Evolutionary conservation across 2,113 vertebrate genomes (phyloP).

Genomic region (Takifugu flavidus): DNA sequence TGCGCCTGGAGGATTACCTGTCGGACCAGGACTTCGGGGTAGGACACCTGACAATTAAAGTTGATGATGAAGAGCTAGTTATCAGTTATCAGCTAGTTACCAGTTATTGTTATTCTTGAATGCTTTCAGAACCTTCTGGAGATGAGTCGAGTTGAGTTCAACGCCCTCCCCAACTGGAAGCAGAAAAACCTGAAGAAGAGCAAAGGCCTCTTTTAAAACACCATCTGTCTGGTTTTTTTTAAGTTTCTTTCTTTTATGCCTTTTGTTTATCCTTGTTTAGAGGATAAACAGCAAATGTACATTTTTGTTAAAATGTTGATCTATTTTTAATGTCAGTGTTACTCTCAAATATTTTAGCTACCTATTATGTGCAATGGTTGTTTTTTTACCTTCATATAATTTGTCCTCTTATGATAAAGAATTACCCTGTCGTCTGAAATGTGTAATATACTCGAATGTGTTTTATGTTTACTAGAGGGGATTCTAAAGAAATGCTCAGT

Average conservation of each 20-base stretch:
- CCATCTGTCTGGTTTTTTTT: constrained; percentile 27
- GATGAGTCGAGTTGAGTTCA: constrained; percentile 76
- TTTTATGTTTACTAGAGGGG: constrained; percentile 24
- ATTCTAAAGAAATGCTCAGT: too few species aligned
- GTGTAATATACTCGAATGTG: constrained; percentile 63
- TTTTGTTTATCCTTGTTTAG: constrained; percentile 33
- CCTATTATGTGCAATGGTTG: constrained; percentile 50
- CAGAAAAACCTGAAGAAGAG: constrained; percentile 80
- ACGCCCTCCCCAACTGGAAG: constrained; percentile 78
- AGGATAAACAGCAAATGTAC: constrained; percentile 44
- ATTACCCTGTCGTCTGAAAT: constrained; percentile 54
- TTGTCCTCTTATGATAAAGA: constrained; percentile 30
- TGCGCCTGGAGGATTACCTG: constrained; percentile 77
- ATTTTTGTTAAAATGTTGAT: constrained; percentile 50
- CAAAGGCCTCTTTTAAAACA: constrained; percentile 76
- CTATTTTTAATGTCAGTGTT: constrained; percentile 28
- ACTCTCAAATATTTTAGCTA: constrained; percentile 45
- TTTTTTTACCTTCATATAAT: constrained; percentile 14
- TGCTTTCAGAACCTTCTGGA: constrained; percentile 70
- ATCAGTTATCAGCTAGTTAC: too few species aligned
- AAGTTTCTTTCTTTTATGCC: constrained; percentile 30
- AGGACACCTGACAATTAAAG: background rate
- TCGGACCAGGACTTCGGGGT: constrained; percentile 80
- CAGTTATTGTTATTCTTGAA: background rate
- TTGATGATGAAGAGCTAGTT: too few species aligned